These are phyloP conservation scores for Thunnus maccoyii DNA, from an alignment of 2,113 vertebrate species.

Conservation along the genomic window DNA sequence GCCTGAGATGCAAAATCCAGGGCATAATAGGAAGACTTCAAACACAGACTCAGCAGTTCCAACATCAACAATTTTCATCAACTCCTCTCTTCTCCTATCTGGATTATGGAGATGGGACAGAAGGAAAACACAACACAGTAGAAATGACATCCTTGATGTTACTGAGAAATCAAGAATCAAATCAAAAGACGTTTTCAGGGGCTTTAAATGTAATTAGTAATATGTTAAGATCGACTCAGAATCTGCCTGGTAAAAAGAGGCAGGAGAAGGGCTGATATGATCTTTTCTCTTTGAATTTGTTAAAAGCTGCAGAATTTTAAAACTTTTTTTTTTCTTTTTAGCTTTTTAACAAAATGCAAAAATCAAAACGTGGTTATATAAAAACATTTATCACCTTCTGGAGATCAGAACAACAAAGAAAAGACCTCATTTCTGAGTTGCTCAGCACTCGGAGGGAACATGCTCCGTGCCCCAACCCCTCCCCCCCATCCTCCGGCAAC, in stretches of 20 bases:
- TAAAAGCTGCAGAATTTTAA: neutral
- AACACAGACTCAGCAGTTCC: too few relatives aligned
- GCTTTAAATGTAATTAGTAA: too few relatives aligned
- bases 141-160: too few relatives aligned
- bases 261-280: neutral
- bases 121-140: too few relatives aligned
- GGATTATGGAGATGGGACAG: too few relatives aligned
- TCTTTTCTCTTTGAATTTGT: neutral
- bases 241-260: neutral
- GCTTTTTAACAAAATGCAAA: neutral
- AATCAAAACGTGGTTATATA: slow-evolving; percentile 4
- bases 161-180: too few relatives aligned
- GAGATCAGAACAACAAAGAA: neutral
- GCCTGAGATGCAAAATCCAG: too few relatives aligned
- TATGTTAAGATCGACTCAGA: too few relatives aligned
- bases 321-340: neutral
- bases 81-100: too few relatives aligned
- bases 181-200: too few relatives aligned
- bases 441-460: slow-evolving; percentile 6
- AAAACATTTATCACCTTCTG: neutral
- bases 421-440: slow-evolving; percentile 5
- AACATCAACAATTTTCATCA: too few relatives aligned
- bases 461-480: neutral
- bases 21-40: too few relatives aligned
- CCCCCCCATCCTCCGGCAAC: slow-evolving; percentile 30